Percentiles rank a stretch among this genome's conserved stretches.
These are phyloP conservation scores for Drosophila fulvimacula DNA, from an alignment of 2,888 invertebrate genomes.

Conservation along the genomic window DNA sequence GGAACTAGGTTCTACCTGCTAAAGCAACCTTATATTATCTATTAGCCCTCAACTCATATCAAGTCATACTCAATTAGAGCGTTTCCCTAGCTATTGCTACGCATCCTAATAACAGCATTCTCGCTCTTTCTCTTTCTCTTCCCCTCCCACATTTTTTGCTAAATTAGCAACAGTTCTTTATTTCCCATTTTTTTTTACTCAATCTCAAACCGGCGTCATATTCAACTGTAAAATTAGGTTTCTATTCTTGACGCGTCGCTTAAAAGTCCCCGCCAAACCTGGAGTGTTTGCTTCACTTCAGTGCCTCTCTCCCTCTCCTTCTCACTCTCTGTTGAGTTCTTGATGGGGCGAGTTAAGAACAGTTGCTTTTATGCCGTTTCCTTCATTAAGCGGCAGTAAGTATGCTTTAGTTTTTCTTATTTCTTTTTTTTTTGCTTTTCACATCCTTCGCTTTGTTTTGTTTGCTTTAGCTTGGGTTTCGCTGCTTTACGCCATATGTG, in stretches of 20 bases:
- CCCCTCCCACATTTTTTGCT: background rate
- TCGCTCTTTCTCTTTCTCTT: background rate
- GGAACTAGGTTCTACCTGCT: too few species aligned
- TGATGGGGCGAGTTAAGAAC: constrained; percentile 26
- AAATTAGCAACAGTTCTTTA: constrained; percentile 44
- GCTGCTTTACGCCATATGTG: constrained; percentile 36
- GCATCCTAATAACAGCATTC: background rate
- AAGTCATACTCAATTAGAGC: background rate
- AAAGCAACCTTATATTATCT: background rate
- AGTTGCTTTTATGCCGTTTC: constrained; percentile 60
- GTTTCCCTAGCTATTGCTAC: background rate
- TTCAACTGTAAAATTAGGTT: constrained; percentile 41
- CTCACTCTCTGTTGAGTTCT: constrained; percentile 4
- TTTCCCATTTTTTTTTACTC: constrained; percentile 8
- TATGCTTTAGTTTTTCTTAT: constrained; percentile 50
- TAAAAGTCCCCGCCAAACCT: constrained; percentile 14
- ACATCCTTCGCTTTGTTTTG: constrained; percentile 21
- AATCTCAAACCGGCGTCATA: constrained; percentile 29
- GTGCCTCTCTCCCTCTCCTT: background rate
- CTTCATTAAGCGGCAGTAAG: constrained; percentile 70
- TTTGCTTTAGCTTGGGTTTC: constrained; percentile 25
- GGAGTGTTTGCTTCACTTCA: constrained; percentile 9
- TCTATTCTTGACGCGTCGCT: constrained; percentile 40
- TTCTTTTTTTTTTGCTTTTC: background rate
- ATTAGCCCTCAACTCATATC: background rate